phyloP scores from a whole-genome alignment of 1,140 invertebrate genomes.

The Dendrolimus punctatus region DNA sequence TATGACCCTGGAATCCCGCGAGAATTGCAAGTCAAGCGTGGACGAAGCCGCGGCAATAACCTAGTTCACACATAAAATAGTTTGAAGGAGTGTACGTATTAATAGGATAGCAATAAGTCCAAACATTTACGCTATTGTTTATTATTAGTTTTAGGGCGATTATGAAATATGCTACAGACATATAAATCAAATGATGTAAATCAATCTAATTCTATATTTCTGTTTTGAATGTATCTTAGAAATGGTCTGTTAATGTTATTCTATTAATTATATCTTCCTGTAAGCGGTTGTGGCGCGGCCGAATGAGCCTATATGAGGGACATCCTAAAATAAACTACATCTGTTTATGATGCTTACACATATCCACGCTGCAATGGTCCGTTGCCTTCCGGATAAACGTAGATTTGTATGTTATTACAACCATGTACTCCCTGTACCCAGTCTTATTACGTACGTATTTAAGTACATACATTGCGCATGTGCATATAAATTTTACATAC shows the following conservation, averaged over 20 bases:
- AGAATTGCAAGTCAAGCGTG: no score
- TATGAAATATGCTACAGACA: constrained; percentile 17
- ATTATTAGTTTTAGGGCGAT: not conserved
- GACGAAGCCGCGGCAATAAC: no score
- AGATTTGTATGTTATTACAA: no score
- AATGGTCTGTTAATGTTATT: constrained; percentile 51
- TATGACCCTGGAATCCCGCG: no score
- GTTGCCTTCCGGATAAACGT: constrained; percentile 8
- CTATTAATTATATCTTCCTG: constrained; percentile 59
- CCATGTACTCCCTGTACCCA: no score
- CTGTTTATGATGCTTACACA: constrained; percentile 40
- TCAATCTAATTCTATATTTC: constrained; percentile 35
- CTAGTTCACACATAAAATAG: no score
- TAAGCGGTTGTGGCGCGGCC: constrained; percentile 11
- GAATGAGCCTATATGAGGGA: constrained; percentile 1
- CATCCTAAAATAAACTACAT: constrained; percentile 45
- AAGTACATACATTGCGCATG: no score
- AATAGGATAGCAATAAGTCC: no score
- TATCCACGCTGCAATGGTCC: constrained; percentile 8
- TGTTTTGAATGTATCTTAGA: constrained; percentile 37
- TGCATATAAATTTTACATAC: no score
- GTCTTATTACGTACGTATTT: no score
- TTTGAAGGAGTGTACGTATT: no score
- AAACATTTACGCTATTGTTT: no score
- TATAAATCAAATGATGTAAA: constrained; percentile 22